Percentiles rank a stretch among this genome's conserved stretches.
These are phyloP conservation scores for Rhabdomys dilectus DNA, from an alignment of 2,113 vertebrate species.

Conservation along the genomic window DNA sequence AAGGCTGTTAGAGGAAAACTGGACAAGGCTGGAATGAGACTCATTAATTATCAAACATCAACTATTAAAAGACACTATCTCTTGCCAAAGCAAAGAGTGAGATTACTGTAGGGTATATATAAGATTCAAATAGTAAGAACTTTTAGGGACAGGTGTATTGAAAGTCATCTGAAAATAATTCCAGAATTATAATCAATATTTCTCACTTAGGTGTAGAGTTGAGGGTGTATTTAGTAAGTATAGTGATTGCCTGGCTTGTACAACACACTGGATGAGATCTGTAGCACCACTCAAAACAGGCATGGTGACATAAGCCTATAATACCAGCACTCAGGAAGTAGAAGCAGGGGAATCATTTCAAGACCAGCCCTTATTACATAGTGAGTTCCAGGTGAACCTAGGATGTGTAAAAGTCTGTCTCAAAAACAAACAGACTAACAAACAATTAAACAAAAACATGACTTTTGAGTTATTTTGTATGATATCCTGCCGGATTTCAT, in stretches of 20 bases:
- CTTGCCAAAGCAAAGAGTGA: background rate
- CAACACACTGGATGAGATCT: background rate
- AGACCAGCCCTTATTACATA: background rate
- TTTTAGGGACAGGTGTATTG: background rate
- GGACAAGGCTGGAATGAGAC: background rate
- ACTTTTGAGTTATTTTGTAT: background rate
- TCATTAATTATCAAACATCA: background rate
- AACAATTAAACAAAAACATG: background rate
- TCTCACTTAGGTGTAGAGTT: background rate
- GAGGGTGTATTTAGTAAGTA: background rate
- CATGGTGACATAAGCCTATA: too few species aligned
- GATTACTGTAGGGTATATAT: background rate
- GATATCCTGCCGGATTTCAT: background rate
- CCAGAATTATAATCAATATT: background rate
- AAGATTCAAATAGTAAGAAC: background rate
- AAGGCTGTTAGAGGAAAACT: background rate
- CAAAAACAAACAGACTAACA: background rate
- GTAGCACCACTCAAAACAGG: background rate
- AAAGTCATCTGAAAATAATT: slow-evolving; percentile 15
- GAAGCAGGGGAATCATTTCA: background rate
- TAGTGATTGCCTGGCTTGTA: background rate
- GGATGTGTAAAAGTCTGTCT: background rate
- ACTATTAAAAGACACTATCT: background rate
- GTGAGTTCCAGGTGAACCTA: background rate
- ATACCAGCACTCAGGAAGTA: background rate